Base-by-base conservation (phyloP, 2,113 vertebrate species). In the Vulpes ferrilata region DNA sequence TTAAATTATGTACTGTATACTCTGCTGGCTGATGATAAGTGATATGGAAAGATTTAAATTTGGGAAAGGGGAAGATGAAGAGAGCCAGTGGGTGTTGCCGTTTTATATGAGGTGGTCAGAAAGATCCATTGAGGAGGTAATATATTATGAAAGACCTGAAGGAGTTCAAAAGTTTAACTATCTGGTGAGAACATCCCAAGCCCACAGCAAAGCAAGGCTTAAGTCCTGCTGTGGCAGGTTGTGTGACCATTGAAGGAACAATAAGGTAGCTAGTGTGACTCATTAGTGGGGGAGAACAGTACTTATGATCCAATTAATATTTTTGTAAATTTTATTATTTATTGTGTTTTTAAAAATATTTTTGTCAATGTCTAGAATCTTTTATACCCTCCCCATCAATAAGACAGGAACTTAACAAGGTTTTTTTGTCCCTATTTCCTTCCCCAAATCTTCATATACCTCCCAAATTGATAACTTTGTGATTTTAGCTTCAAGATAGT, bases 401-500 rank as follows among this genome's bases (percentile, higher is more conserved):
- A 93, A 43, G 10, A 74, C 13, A 62, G 76, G 19, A n/a, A 83
- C 25, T 79, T 90, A 20, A 13, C 8, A 35, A 65, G 9, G 1
- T n/a, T 5, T 23, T 74, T 80, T 90, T 13, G 27, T 32, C 22
- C 64, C 60, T 48, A 48, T 57, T 93, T 88, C 10, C 51, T 90
- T 48, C 35, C 8, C 4, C 76, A 91, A 57, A 0, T 83, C 65
- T 69, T 62, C 19, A 27, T 57, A 23, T 69, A 69, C 25, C 8
- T 88, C 22, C 22, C 51, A 48, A 32, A n/a, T 60, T 93, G 65
- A 57, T 74, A 82, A 8, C 15, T 84, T 69, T 85, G 65, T 82
- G 38, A 93, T 82, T 88, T 94, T 82, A 76, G 71, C 13, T 69
- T 19, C 22, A 90, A 19, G 84, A 64, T 83, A 53, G 88, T 92